These are phyloP conservation scores for Drosophila testacea DNA, from an alignment of 2,888 invertebrate species.

Conservation along the genomic window DNA sequence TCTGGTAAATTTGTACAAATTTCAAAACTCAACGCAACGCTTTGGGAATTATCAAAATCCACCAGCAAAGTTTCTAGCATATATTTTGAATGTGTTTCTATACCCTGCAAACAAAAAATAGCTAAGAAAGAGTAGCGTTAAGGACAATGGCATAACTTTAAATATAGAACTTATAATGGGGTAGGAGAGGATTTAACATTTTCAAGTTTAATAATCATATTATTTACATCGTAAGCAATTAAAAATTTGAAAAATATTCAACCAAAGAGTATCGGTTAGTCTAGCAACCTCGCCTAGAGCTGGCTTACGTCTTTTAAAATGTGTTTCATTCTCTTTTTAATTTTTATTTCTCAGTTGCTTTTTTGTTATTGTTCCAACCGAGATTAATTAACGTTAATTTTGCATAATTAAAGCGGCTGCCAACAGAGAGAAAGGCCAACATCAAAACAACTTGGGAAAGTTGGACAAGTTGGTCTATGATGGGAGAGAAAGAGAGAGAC, in stretches of 20 bases:
- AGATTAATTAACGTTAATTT: slow-evolving; percentile 82
- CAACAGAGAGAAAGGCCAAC: slow-evolving; percentile 42
- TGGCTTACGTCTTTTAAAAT: slow-evolving; percentile 23
- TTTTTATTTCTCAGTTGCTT: not conserved
- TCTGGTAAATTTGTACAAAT: slow-evolving; percentile 61
- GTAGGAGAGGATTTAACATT: no score
- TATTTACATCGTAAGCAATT: not conserved
- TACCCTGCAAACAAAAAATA: slow-evolving; percentile 14
- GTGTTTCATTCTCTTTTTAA: slow-evolving; percentile 14
- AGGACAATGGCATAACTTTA: not conserved
- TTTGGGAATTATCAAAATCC: slow-evolving; percentile 49
- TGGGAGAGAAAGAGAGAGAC: not conserved
- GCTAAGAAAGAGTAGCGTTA: not conserved
- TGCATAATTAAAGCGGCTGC: slow-evolving; percentile 74
- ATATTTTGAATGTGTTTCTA: slow-evolving; percentile 23
- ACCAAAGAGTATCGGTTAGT: not conserved
- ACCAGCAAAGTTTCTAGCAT: slow-evolving; percentile 8
- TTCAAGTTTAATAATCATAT: no score
- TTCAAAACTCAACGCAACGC: slow-evolving; percentile 41
- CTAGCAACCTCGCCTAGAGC: not conserved
- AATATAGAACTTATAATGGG: not conserved
- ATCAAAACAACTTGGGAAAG: slow-evolving; percentile 40
- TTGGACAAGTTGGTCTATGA: slow-evolving; percentile 16
- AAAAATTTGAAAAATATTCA: not conserved
- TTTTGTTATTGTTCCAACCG: slow-evolving; percentile 61